phyloP scores from a whole-genome alignment of 1,140 invertebrate genomes.

The Meloidogyne floridensis region DNA sequence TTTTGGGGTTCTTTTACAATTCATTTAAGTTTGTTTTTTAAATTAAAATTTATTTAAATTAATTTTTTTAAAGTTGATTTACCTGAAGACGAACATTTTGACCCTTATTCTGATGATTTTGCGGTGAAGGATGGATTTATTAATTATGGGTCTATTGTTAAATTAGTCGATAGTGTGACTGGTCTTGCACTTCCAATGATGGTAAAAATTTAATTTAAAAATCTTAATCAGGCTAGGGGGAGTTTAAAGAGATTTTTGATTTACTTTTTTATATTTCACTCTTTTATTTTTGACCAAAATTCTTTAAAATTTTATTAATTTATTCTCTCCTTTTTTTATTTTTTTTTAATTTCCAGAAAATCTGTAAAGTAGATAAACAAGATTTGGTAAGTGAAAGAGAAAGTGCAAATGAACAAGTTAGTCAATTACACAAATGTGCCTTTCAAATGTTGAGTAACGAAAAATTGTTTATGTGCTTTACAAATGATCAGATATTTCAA shows the following conservation, averaged over 20 bases:
- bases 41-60: constrained; percentile 26
- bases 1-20: constrained; percentile 99
- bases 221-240: background rate
- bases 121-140: constrained; percentile 98
- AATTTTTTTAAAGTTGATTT: constrained; percentile 19
- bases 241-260: too few relatives aligned
- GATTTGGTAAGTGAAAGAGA: constrained; percentile 79
- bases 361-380: constrained; percentile 97
- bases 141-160: constrained; percentile 96
- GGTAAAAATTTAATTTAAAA: constrained; percentile 55
- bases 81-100: constrained; percentile 18
- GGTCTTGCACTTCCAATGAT: constrained; percentile 95
- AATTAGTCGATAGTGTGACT: constrained; percentile 95
- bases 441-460: constrained; percentile 99
- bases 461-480: constrained; percentile 95
- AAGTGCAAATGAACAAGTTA: constrained; percentile 80
- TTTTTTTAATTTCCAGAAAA: constrained; percentile 72
- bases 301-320: background rate
- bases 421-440: constrained; percentile 96
- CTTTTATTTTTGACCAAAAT: too few relatives aligned
- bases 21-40: constrained; percentile 73
- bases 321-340: background rate
- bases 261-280: too few relatives aligned
- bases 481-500: constrained; percentile 97
- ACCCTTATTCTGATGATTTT: constrained; percentile 85